Base-by-base conservation (phyloP, 2,113 vertebrate genomes). In the Tor tambroides region DNA sequence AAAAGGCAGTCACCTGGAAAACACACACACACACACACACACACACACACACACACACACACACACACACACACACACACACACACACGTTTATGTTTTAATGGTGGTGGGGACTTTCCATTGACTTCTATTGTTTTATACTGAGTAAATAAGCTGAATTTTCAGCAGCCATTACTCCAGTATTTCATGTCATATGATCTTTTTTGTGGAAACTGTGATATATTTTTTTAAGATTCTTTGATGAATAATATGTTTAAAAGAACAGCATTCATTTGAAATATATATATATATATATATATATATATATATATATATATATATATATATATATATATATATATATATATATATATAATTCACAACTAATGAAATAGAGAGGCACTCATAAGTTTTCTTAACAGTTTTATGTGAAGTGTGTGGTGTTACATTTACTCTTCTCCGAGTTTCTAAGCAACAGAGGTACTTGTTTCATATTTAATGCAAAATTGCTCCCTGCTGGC, bases 1-100 rank as follows among this genome's bases (percentile, higher is more conserved):
- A 76, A 87, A 84, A 59, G 26, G 38, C 67, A 84, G 85, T 89
- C 81, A 89, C 81, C 88, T 87, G 85, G 63, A 80, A 75, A 54
- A 81, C 17, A 71, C 69, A 69, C 12, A 61, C 72, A 19, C 32
- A 14, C n/a, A n/a, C n/a, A n/a, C n/a, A n/a, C n/a, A n/a, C n/a
- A n/a, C n/a, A n/a, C n/a, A n/a, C n/a, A n/a, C n/a, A n/a, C n/a
- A n/a, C n/a, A n/a, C n/a, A n/a, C n/a, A n/a, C n/a, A n/a, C n/a
- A n/a, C n/a, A n/a, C n/a, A n/a, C n/a, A 81, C 17, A 71, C 69
- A 69, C 12, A 61, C 72, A 19, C 32, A 14, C n/a, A 81, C 17
- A 71, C 69, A 69, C 12, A 61, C 72, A 19, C 32, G 9, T 5
- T 23, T 43, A 75, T 23, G 23, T 78, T 80, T 61, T 80, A 76